Percentiles rank a stretch among this genome's conserved stretches.
Evolutionary conservation across 1,140 invertebrate genomes (phyloP).

Genomic region (Wiebesia pumilae): DNA sequence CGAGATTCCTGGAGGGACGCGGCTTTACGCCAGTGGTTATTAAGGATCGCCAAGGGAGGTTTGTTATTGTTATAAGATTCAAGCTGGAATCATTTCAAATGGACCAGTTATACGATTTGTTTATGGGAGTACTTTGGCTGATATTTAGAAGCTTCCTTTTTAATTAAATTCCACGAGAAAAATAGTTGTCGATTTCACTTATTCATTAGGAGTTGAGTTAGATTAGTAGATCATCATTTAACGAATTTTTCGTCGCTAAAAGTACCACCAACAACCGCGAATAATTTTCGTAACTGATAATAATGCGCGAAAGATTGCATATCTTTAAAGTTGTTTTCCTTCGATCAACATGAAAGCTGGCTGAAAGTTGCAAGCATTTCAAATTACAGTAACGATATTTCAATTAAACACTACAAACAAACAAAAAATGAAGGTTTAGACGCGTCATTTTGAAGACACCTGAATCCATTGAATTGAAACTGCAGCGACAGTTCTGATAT

Average conservation of each 20-base stretch:
- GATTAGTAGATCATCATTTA: no score
- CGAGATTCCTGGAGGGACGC: no score
- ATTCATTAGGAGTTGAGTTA: no score
- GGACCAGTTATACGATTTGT: background rate
- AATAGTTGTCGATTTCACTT: no score
- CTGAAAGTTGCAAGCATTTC: background rate
- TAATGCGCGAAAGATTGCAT: no score
- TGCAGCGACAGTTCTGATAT: background rate
- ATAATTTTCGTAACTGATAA: no score
- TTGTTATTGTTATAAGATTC: background rate
- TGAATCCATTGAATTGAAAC: slow-evolving; percentile 2
- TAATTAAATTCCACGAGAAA: background rate
- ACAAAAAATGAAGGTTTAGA: background rate
- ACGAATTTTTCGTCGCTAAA: no score
- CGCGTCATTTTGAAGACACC: slow-evolving; percentile 1
- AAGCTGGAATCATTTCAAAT: background rate
- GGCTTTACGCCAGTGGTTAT: background rate
- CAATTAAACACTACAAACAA: background rate
- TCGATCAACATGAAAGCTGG: background rate
- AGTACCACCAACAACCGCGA: no score
- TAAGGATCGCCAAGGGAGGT: background rate
- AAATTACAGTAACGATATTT: background rate
- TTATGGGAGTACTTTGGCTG: background rate
- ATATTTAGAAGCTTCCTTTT: background rate
- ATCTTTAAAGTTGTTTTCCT: background rate